These are phyloP conservation scores for Oxystoma pomonae DNA, from an alignment of 2,888 invertebrate genomes.

Conservation along the genomic window DNA sequence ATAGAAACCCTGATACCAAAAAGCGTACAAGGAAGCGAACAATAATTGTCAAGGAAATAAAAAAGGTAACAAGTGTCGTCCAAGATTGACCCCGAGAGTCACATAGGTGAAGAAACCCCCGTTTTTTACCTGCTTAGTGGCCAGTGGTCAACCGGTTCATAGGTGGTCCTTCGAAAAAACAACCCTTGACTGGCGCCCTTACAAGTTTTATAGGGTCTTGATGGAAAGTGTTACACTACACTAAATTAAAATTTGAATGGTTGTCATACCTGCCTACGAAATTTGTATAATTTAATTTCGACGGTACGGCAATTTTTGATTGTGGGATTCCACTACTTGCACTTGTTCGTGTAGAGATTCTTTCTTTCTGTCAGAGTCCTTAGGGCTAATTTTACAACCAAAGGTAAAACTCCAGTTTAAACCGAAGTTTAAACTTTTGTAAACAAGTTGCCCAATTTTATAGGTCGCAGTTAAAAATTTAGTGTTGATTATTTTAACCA, in stretches of 20 bases:
- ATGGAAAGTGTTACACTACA: constrained; percentile 17
- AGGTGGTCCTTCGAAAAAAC: constrained; percentile 24
- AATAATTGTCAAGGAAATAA: constrained; percentile 6
- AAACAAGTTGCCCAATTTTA: no score
- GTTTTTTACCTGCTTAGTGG: constrained; percentile 27
- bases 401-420: no score
- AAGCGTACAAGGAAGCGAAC: neutral
- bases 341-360: no score
- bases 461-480: no score
- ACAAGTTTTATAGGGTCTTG: constrained; percentile 25
- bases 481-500: no score
- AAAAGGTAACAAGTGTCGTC: constrained; percentile 14
- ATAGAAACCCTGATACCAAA: no score
- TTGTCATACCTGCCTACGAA: constrained; percentile 37
- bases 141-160: constrained; percentile 27
- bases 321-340: neutral
- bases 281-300: constrained; percentile 38
- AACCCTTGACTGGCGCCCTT: constrained; percentile 32
- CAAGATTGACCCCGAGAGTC: neutral
- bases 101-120: constrained; percentile 9
- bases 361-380: no score
- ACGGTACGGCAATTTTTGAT: constrained; percentile 11
- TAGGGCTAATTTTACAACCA: no score
- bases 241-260: constrained; percentile 33
- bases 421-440: no score